Evolutionary conservation across 1,140 invertebrate genomes (phyloP).

Genomic region (Papilio xuthus): DNA sequence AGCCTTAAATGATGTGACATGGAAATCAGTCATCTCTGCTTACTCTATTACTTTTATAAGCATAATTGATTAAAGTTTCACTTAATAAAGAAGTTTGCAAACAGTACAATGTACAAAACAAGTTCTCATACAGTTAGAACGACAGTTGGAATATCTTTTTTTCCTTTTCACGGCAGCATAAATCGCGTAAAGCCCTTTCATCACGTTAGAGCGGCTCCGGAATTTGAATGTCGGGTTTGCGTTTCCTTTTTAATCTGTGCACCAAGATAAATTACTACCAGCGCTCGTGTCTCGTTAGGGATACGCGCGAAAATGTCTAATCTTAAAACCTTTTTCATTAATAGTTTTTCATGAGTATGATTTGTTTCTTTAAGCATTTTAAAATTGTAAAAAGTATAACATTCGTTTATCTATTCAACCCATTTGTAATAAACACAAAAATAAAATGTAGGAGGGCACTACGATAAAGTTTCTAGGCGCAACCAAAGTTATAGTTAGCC

Average conservation of each 20-base stretch:
- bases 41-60: background rate
- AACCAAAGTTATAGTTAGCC: too few species aligned
- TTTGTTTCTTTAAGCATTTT: too few species aligned
- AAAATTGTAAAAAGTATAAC: too few species aligned
- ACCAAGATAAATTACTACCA: slow-evolving; percentile 32
- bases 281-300: slow-evolving; percentile 18
- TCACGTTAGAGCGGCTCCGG: slow-evolving; percentile 29
- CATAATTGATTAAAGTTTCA: background rate
- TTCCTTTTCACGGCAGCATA: slow-evolving; percentile 15
- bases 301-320: slow-evolving; percentile 17
- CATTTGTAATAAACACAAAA: too few species aligned
- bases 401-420: too few species aligned
- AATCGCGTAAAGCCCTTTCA: slow-evolving; percentile 36
- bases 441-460: too few species aligned
- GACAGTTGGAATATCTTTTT: slow-evolving; percentile 21
- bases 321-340: background rate
- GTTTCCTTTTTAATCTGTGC: slow-evolving; percentile 35
- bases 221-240: slow-evolving; percentile 35
- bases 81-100: background rate
- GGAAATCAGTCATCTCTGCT: background rate
- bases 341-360: too few species aligned
- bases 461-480: too few species aligned
- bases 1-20: background rate
- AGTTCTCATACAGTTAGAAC: slow-evolving; percentile 4
- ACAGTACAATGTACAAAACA: slow-evolving; percentile 3